Conservation (phyloP, 1,140 invertebrate species). For the Macrosteles quadrilineatus region DNA sequence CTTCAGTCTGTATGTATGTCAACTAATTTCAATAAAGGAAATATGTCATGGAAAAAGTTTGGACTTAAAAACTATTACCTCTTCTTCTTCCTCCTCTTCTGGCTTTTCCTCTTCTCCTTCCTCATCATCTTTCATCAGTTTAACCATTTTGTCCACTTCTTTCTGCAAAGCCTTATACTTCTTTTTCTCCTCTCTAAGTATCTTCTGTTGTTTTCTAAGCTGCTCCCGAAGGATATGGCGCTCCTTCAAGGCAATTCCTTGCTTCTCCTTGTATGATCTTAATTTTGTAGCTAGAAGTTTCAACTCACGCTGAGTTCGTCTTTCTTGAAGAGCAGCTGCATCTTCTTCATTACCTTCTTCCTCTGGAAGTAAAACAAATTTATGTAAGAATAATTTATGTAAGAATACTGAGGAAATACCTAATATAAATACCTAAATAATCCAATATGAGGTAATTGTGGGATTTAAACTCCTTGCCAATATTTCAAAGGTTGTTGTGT, state of each 20-base stretch:
- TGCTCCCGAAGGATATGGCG: conserved; percentile 73
- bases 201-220: conserved; percentile 75
- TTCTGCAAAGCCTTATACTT: conserved; percentile 65
- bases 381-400: neutral
- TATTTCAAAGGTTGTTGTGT: too few species aligned
- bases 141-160: conserved; percentile 87
- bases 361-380: conserved; percentile 31
- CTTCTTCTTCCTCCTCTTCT: conserved; percentile 58
- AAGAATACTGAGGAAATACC: neutral
- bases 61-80: too few species aligned
- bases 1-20: too few species aligned
- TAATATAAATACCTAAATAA: neutral
- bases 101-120: conserved; percentile 64
- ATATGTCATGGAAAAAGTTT: too few species aligned
- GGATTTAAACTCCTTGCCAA: too few species aligned
- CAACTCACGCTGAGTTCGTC: conserved; percentile 67
- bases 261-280: conserved; percentile 74
- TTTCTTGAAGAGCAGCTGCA: conserved; percentile 66
- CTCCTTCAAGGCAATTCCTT: conserved; percentile 74
- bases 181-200: conserved; percentile 59
- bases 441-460: too few species aligned
- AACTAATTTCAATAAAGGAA: too few species aligned
- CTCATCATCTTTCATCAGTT: conserved; percentile 74
- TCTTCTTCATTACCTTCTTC: conserved; percentile 71
- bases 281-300: conserved; percentile 76